phyloP scores from a whole-genome alignment of 2,797 vertebrate species.

The Halcyon leucocephala region DNA sequence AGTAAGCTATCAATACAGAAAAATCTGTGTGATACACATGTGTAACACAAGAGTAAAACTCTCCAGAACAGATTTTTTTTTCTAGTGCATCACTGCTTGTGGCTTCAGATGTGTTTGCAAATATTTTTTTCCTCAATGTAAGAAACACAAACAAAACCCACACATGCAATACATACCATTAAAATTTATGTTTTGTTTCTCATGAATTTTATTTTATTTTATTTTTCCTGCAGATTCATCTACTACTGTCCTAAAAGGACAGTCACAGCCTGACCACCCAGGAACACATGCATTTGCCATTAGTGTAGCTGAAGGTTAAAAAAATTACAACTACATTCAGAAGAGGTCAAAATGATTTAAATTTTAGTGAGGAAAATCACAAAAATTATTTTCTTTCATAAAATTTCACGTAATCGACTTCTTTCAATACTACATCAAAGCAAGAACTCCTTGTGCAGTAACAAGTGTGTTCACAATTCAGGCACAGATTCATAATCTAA shows the following conservation, averaged over 20 bases:
- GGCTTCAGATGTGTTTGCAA: not conserved
- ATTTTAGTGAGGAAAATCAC: not conserved
- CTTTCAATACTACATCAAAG: not conserved
- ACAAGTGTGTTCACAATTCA: not conserved
- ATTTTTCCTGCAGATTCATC: not conserved
- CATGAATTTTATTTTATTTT: not conserved
- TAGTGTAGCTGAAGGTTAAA: not conserved
- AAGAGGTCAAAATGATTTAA: not conserved
- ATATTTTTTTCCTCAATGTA: not conserved
- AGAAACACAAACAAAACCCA: not conserved
- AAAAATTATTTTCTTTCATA: not conserved
- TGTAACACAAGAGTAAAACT: not conserved
- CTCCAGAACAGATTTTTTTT: not conserved
- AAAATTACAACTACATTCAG: not conserved
- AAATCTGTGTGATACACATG: fast-evolving
- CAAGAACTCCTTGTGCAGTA: not conserved
- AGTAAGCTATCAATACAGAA: not conserved
- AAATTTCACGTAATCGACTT: not conserved
- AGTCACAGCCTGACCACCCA: not conserved
- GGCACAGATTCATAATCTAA: not conserved
- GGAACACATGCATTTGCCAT: not conserved
- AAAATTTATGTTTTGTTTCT: fast-evolving
- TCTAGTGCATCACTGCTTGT: not conserved
- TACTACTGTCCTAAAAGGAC: not conserved
- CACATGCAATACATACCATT: fast-evolving